Evolutionary conservation across 2,113 vertebrate species (phyloP).

Genomic region (Verasper variegatus): DNA sequence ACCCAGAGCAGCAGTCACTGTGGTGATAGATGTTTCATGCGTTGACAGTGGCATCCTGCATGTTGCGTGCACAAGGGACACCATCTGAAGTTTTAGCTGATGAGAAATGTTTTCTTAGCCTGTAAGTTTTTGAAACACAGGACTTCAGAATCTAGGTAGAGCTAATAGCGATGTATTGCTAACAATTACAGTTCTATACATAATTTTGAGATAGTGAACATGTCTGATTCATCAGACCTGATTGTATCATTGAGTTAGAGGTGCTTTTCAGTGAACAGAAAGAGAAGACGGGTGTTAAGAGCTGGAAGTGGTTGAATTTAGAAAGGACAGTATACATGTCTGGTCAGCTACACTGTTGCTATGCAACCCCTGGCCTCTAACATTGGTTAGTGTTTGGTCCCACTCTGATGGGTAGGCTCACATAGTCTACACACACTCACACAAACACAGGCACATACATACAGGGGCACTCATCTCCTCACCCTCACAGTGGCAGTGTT

Average conservation of each 20-base stretch:
- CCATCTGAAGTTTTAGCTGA: slow-evolving; percentile 13
- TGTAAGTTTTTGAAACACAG: not conserved
- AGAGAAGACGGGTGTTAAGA: slow-evolving; percentile 52
- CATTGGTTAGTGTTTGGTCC: slow-evolving; percentile 65
- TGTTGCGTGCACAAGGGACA: slow-evolving; percentile 45
- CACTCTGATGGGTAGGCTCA: slow-evolving; percentile 52
- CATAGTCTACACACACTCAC: slow-evolving; percentile 26
- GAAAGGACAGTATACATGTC: slow-evolving; percentile 72
- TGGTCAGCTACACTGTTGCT: slow-evolving; percentile 84
- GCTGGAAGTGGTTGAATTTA: slow-evolving; percentile 62
- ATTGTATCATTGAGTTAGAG: slow-evolving; percentile 45
- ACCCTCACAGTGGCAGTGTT: not conserved
- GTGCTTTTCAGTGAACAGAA: slow-evolving; percentile 46
- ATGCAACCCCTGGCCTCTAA: slow-evolving; percentile 80
- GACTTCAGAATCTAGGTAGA: too few species aligned
- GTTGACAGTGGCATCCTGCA: slow-evolving; percentile 67
- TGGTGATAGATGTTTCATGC: slow-evolving; percentile 63
- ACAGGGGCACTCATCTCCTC: slow-evolving; percentile 9
- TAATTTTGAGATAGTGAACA: slow-evolving; percentile 10
- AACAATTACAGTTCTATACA: not conserved
- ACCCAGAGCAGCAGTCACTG: slow-evolving; percentile 55
- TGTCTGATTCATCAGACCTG: slow-evolving; percentile 4
- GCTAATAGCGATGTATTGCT: slow-evolving; percentile 2
- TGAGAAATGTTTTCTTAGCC: slow-evolving; percentile 13
- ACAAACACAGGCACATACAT: not conserved